Evolutionary conservation across 2,797 vertebrate genomes (phyloP), one percentile per base, ranked within the genome.

Genomic region (Gadopsis bispinosus): DNA sequence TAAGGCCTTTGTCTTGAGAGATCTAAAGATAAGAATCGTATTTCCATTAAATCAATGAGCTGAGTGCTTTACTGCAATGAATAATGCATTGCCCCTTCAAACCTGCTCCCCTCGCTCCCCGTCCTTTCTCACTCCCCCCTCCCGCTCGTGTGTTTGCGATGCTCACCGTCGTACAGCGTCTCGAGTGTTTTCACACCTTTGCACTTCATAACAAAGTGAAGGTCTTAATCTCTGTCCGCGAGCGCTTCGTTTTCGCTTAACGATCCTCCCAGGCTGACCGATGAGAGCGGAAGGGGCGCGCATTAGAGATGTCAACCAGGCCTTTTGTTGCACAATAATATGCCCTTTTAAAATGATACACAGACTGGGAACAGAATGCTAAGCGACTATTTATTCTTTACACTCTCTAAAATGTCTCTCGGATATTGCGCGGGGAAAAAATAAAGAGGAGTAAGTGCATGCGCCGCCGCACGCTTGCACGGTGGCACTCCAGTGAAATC

Each of bases 11-110:
- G 93, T 94, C 93, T 93, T 92, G 70, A 73, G 87, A 91, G 90
- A 92, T 94, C 92, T 85, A 88, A 93, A 91, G 93, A 95, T 93
- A 94, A 93, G 89, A 94, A 92, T 94, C 71, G 83, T 91, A 93
- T 94, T 94, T 94, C 91, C 93, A 94, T 94, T 93, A 88, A 94
- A 94, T 94, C 94, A 92, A 95, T 94, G 90, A 90, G 88, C 90
- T 90, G 92, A 86, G 86, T 79, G 91, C 91, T 90, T 94, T 88
- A 92, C 86, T 20, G 75, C 77, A 6, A 93, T 94, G 91, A 93
- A 94, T 94, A 93, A 94, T 94, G 92, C 88, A 94, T 92, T 16
- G 1, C 51, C 66, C 68, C 75, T 81, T 88, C 75, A 87, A 77
- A 88, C 75, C 83, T 50, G 81, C 80, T 76, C 78, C 81, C 71